These are phyloP conservation scores for Psittacara wagleri DNA, from an alignment of 2,113 vertebrate genomes.

Conservation along the genomic window DNA sequence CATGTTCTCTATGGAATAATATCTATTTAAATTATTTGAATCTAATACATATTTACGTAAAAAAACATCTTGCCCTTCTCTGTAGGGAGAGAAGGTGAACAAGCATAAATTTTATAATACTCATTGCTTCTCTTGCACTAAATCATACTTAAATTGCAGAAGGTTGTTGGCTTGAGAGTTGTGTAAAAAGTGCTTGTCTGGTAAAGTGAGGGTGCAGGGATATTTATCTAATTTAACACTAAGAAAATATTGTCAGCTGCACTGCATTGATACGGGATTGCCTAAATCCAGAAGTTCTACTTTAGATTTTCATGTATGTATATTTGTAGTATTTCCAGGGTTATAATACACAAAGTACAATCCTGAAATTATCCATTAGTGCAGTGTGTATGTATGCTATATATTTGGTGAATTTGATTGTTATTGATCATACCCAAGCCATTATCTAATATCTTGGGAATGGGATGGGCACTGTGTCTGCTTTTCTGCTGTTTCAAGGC, in stretches of 20 bases:
- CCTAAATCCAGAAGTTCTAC: neutral
- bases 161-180: conserved; percentile 60
- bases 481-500: neutral
- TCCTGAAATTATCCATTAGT: neutral
- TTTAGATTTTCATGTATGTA: neutral
- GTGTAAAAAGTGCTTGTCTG: conserved; percentile 54
- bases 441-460: neutral
- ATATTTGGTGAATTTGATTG: conserved; percentile 20
- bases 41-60: conserved; percentile 61
- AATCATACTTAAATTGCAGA: conserved; percentile 62
- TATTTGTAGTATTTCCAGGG: neutral
- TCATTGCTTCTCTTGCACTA: conserved; percentile 50
- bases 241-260: conserved; percentile 29
- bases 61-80: conserved; percentile 55
- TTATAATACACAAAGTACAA: neutral
- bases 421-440: conserved; percentile 29
- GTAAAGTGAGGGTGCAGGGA: conserved; percentile 37
- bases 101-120: conserved; percentile 62
- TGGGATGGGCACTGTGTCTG: neutral
- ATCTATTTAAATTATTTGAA: conserved; percentile 60
- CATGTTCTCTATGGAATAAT: conserved; percentile 59
- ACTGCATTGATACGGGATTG: neutral
- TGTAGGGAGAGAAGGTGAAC: conserved; percentile 60
- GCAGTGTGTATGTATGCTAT: neutral
- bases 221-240: conserved; percentile 30